These are phyloP conservation scores for Eublepharis macularius DNA, from an alignment of 2,113 vertebrate species.

Conservation along the genomic window DNA sequence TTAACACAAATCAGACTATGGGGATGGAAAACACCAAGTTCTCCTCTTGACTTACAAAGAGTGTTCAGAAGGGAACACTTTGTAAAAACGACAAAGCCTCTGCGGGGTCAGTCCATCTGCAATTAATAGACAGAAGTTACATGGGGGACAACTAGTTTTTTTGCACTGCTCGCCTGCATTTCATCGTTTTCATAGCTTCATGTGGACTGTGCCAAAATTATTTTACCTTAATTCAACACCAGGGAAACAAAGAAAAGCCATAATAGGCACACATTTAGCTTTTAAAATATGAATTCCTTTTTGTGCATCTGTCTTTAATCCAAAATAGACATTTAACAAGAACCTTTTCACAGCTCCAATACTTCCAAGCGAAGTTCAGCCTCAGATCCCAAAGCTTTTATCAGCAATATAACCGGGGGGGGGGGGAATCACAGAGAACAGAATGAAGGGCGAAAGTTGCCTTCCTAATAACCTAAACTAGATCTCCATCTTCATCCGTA, in stretches of 20 bases:
- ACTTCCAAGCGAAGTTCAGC: constrained; percentile 40
- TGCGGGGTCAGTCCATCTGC: not conserved
- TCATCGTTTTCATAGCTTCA: not conserved
- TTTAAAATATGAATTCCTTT: constrained; percentile 31
- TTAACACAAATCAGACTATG: not conserved
- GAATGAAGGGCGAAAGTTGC: constrained; percentile 52
- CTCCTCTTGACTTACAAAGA: not conserved
- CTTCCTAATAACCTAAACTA: constrained; percentile 49
- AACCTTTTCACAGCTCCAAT: constrained; percentile 35
- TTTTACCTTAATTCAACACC: not conserved
- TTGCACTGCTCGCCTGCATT: not conserved
- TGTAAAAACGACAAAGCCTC: not conserved
- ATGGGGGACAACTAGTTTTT: not conserved
- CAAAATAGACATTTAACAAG: constrained; percentile 41
- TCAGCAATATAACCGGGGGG: constrained; percentile 8
- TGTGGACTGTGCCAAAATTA: not conserved
- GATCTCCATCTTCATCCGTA: constrained; percentile 45
- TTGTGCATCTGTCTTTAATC: constrained; percentile 52
- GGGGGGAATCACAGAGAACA: constrained; percentile 29
- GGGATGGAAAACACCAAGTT: not conserved
- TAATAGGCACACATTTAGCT: not conserved
- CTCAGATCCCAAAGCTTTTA: constrained; percentile 52
- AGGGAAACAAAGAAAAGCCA: not conserved
- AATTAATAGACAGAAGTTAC: not conserved
- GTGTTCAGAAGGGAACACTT: not conserved